These are phyloP conservation scores for Coendou prehensilis DNA, from an alignment of 2,797 vertebrate genomes.

Conservation along the genomic window DNA sequence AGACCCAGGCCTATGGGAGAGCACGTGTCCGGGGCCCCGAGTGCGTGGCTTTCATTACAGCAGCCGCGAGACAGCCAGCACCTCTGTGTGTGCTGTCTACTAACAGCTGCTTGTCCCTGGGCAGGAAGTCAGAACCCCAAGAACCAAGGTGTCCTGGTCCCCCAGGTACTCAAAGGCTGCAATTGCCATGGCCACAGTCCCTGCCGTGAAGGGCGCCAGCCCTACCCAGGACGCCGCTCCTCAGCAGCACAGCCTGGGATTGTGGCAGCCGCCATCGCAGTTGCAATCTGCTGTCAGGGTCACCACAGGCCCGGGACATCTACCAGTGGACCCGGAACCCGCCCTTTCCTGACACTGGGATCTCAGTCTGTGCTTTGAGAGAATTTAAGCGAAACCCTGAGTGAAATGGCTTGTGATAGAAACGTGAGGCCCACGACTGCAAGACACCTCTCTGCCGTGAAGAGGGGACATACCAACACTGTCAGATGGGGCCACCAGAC, in stretches of 20 bases:
- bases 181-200: neutral
- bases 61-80: rapidly evolving
- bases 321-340: neutral
- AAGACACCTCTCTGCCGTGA: slow-evolving; percentile 69
- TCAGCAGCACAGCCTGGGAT: neutral
- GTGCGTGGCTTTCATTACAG: neutral
- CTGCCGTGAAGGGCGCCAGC: neutral
- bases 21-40: neutral
- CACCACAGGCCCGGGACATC: neutral
- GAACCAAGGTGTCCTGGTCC: neutral
- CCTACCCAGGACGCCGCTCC: neutral
- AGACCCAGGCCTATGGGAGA: neutral
- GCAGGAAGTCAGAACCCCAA: neutral
- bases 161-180: neutral
- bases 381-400: slow-evolving; percentile 78
- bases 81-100: rapidly evolving
- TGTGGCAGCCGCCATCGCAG: no score
- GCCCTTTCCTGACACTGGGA: slow-evolving; percentile 11
- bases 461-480: slow-evolving; percentile 79
- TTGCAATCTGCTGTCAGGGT: neutral
- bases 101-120: neutral
- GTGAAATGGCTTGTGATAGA: slow-evolving; percentile 80
- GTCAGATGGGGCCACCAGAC: slow-evolving; percentile 80
- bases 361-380: slow-evolving; percentile 73
- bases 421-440: slow-evolving; percentile 74